Evolutionary conservation across 1,140 invertebrate genomes (phyloP).

Genomic region (Lethrus apterus): DNA sequence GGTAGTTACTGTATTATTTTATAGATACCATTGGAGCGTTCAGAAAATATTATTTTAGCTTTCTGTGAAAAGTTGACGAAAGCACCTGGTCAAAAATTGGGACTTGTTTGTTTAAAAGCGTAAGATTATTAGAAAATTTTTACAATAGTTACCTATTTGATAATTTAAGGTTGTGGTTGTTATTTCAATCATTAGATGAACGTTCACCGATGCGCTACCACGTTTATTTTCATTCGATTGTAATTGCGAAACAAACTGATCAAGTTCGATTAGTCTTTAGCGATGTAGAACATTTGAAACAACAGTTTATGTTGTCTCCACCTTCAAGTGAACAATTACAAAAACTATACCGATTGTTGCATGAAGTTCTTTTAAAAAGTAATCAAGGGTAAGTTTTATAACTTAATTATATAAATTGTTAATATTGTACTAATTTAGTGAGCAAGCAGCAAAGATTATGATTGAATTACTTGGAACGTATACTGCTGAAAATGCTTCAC

Average conservation of each 20-base stretch:
- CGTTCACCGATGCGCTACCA: slow-evolving; percentile 80
- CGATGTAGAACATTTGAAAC: slow-evolving; percentile 72
- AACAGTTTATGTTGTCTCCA: slow-evolving; percentile 74
- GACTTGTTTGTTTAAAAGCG: slow-evolving; percentile 76
- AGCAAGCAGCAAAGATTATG: slow-evolving; percentile 92
- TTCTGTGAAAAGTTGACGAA: slow-evolving; percentile 94
- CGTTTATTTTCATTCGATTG: slow-evolving; percentile 85
- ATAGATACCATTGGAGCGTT: slow-evolving; percentile 74
- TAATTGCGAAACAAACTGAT: slow-evolving; percentile 80
- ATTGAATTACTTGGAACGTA: slow-evolving; percentile 92
- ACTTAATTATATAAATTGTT: not conserved
- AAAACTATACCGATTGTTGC: slow-evolving; percentile 79
- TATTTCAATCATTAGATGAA: slow-evolving; percentile 86
- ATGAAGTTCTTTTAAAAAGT: slow-evolving; percentile 73
- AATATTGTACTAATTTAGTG: slow-evolving; percentile 48
- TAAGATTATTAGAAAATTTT: slow-evolving; percentile 49
- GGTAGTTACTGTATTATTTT: slow-evolving; percentile 12
- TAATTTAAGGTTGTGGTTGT: slow-evolving; percentile 59
- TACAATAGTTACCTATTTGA: not conserved
- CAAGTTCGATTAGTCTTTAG: slow-evolving; percentile 75
- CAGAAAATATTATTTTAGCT: slow-evolving; percentile 82
- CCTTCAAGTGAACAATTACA: slow-evolving; percentile 89
- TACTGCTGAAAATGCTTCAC: slow-evolving; percentile 92
- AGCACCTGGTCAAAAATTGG: slow-evolving; percentile 75
- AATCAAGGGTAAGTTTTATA: slow-evolving; percentile 54